These are phyloP conservation scores for Fissipunctia ypsillon DNA, from an alignment of 2,888 invertebrate genomes.

Conservation along the genomic window DNA sequence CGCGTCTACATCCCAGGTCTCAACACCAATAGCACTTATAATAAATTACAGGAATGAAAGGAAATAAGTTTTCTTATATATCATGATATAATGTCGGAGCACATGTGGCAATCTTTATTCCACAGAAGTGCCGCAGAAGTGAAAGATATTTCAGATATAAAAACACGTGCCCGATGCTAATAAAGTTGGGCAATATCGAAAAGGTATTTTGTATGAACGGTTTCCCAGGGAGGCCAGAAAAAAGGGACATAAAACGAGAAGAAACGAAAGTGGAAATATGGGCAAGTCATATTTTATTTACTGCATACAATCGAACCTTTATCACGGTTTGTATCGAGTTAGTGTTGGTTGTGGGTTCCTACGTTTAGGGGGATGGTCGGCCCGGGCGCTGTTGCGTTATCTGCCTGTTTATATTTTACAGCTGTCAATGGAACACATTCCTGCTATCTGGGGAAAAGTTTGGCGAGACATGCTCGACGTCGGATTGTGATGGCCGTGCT, in stretches of 20 bases:
- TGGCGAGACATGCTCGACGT: conserved; percentile 47
- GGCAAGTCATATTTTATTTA: conserved; percentile 90
- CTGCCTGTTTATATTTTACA: conserved; percentile 77
- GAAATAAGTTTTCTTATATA: conserved; percentile 80
- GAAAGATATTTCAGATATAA: conserved; percentile 88
- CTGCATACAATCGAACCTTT: conserved; percentile 90
- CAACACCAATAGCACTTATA: conserved; percentile 73
- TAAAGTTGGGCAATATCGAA: conserved; percentile 89
- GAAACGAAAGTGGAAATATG: conserved; percentile 90
- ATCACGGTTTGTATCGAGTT: conserved; percentile 88
- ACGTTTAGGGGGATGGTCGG: conserved; percentile 80
- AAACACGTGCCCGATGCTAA: conserved; percentile 89
- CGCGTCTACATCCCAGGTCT: conserved; percentile 69
- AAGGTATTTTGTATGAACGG: conserved; percentile 90
- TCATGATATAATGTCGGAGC: conserved; percentile 81
- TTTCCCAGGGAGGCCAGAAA: conserved; percentile 86
- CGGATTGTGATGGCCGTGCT: conserved; percentile 48
- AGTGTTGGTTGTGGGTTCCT: conserved; percentile 80
- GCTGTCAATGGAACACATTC: conserved; percentile 70
- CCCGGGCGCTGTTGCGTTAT: conserved; percentile 72
- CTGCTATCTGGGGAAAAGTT: conserved; percentile 65
- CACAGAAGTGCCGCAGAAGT: conserved; percentile 82
- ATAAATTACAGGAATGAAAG: conserved; percentile 80
- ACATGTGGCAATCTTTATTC: conserved; percentile 85
- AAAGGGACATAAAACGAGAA: conserved; percentile 87